Evolutionary conservation across 2,797 vertebrate species (phyloP).

Genomic region (Clamator glandarius): DNA sequence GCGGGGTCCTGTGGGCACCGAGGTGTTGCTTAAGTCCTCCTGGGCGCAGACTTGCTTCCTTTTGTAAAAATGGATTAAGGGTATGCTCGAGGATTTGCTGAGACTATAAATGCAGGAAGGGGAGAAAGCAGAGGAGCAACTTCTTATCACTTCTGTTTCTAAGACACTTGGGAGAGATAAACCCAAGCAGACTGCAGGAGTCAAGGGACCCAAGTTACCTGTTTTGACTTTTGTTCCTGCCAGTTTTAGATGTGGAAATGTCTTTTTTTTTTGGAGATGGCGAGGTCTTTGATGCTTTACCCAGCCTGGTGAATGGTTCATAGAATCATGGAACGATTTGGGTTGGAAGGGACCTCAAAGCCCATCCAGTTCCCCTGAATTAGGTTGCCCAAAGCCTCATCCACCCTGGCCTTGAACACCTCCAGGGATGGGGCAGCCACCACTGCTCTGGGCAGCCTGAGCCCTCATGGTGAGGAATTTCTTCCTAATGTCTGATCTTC

Average conservation of each 20-base stretch:
- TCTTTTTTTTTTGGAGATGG: not conserved
- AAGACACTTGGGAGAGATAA: not conserved
- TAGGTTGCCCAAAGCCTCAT: no score
- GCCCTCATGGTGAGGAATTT: no score
- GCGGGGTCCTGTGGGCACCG: accelerated
- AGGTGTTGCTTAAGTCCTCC: not conserved
- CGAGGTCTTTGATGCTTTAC: not conserved
- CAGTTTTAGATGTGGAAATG: not conserved
- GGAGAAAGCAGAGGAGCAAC: not conserved
- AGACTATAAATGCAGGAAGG: not conserved
- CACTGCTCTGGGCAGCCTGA: no score
- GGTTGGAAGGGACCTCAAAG: no score
- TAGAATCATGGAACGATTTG: no score
- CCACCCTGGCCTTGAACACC: no score
- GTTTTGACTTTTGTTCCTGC: not conserved
- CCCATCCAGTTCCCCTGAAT: no score
- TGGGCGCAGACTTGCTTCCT: not conserved
- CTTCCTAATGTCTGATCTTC: no score
- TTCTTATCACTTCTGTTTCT: not conserved
- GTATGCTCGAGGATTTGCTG: not conserved
- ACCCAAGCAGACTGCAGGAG: not conserved
- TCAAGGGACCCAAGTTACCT: not conserved
- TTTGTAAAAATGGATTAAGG: not conserved
- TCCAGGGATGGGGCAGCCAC: no score
- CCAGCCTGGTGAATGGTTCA: not conserved